These are phyloP conservation scores for Hirtodrosophila trivittata DNA, from an alignment of 2,888 invertebrate species.

Conservation along the genomic window DNA sequence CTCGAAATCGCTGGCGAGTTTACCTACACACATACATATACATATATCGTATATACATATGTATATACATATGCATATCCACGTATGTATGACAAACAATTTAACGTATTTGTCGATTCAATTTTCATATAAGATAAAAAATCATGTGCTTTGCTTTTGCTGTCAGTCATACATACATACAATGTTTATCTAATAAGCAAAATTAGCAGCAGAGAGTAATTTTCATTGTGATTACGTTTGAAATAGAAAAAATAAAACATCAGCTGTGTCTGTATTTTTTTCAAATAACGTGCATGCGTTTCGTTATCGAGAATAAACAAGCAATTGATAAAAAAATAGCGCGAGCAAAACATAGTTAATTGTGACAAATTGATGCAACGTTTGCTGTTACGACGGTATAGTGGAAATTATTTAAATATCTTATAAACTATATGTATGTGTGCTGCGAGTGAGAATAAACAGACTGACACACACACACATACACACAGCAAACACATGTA, in stretches of 20 bases:
- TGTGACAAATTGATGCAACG: conserved; percentile 33
- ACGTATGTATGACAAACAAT: background rate
- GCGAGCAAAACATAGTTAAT: conserved; percentile 34
- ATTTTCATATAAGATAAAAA: conserved; percentile 59
- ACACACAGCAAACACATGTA: conserved; percentile 23
- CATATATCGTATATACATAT: background rate
- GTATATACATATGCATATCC: conserved; percentile 8
- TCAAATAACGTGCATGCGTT: conserved; percentile 18
- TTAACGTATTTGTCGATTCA: conserved; percentile 59
- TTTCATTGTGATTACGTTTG: conserved; percentile 27
- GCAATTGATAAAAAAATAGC: conserved; percentile 25
- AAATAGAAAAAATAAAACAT: conserved; percentile 18
- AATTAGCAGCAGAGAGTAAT: conserved; percentile 37
- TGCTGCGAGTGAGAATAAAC: conserved; percentile 20
- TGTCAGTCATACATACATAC: conserved; percentile 17
- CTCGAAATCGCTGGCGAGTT: conserved; percentile 29
- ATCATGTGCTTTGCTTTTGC: conserved; percentile 53
- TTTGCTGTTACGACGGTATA: conserved; percentile 2
- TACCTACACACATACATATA: conserved; percentile 24
- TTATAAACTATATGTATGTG: conserved; percentile 5
- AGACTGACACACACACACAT: conserved; percentile 16
- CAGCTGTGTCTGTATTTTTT: conserved; percentile 36
- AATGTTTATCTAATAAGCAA: conserved; percentile 22
- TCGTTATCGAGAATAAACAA: conserved; percentile 22
- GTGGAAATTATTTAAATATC: conserved; percentile 3